Conservation (phyloP, 2,797 vertebrate genomes). For the Epinephelus coioides region DNA sequence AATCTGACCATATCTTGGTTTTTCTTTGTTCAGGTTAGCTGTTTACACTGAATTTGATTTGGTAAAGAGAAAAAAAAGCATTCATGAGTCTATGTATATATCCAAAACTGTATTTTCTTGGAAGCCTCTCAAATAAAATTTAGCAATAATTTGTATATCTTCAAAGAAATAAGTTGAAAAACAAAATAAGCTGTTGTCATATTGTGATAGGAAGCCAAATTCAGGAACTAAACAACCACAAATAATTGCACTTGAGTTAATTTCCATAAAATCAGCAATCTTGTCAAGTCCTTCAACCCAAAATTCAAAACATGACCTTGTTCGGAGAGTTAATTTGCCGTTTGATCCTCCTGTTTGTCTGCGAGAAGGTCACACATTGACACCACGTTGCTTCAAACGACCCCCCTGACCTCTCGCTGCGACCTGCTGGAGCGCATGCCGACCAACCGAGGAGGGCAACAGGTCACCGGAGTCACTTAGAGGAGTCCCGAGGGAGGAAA, state of each 20-base stretch:
- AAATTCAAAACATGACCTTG: constrained; percentile 27
- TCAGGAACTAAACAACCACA: constrained; percentile 1
- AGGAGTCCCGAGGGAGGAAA: constrained; percentile 72
- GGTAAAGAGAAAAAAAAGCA: neutral
- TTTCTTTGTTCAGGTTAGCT: constrained; percentile 11
- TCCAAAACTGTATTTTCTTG: neutral
- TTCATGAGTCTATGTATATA: neutral
- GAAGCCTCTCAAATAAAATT: neutral
- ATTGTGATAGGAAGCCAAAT: neutral
- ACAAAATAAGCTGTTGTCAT: neutral
- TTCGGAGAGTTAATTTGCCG: constrained; percentile 52
- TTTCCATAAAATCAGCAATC: constrained; percentile 20
- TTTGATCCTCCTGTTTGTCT: constrained; percentile 62
- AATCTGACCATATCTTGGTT: neutral
- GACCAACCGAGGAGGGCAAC: constrained; percentile 60
- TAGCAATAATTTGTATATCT: neutral
- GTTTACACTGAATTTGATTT: neutral
- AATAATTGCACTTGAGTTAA: neutral
- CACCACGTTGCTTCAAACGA: constrained; percentile 56
- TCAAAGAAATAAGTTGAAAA: neutral
- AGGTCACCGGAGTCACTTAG: constrained; percentile 75
- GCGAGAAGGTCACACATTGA: constrained; percentile 57
- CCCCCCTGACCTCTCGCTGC: constrained; percentile 60
- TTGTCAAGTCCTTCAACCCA: constrained; percentile 15
- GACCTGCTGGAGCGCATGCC: constrained; percentile 66